phyloP scores from a whole-genome alignment of 1,140 invertebrate genomes.

The Conopomorpha cramerella region DNA sequence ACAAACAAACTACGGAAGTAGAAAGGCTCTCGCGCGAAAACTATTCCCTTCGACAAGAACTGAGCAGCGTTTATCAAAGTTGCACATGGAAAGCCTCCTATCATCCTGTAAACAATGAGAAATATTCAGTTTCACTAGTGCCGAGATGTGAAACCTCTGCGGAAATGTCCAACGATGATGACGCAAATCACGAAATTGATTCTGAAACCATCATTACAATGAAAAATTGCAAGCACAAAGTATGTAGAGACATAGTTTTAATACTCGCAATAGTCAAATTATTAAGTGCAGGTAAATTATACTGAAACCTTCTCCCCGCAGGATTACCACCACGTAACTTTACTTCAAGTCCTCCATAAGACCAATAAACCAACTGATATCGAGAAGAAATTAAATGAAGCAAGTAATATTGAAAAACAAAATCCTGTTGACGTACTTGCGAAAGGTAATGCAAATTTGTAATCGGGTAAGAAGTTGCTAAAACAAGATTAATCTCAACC shows the following conservation, averaged over 20 bases:
- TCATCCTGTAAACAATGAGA: not conserved
- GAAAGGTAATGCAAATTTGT: no score
- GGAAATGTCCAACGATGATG: not conserved
- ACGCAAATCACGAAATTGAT: conserved; percentile 15
- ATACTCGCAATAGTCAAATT: no score
- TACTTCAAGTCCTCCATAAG: conserved; percentile 46
- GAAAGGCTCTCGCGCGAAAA: conserved; percentile 29
- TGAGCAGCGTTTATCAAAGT: conserved; percentile 1
- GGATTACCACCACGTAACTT: conserved; percentile 30
- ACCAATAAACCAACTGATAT: conserved; percentile 17
- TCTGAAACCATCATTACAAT: conserved; percentile 50
- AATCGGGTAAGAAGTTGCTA: no score
- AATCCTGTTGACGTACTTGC: conserved; percentile 31
- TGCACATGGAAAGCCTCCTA: not conserved
- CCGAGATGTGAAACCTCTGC: no score
- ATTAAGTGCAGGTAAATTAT: conserved; percentile 2
- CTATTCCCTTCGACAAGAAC: conserved; percentile 19
- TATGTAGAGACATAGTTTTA: no score
- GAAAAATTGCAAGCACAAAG: conserved; percentile 38
- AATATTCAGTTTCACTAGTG: no score
- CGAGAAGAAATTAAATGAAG: conserved; percentile 7
- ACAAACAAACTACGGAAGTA: conserved; percentile 24
- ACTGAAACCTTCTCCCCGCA: conserved; percentile 13
- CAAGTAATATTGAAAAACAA: conserved; percentile 15
- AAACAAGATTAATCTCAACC: no score